Evolutionary conservation across 2,888 invertebrate genomes (phyloP).

Genomic region (Acanthosepion lycidas): DNA sequence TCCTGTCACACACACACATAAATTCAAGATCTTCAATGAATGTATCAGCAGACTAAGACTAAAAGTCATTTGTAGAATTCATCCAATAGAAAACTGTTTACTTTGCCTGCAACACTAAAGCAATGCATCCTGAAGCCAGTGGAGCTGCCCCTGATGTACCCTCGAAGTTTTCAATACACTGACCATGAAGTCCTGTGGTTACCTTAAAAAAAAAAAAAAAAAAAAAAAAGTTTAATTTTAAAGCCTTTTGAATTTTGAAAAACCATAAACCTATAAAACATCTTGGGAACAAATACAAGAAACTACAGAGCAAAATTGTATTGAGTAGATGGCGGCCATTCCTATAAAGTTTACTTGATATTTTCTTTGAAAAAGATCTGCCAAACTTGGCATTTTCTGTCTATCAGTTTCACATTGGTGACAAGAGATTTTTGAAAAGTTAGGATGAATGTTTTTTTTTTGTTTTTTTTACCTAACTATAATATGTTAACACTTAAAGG

Average conservation of each 20-base stretch:
- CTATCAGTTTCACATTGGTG: too few species aligned
- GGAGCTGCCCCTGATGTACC: slow-evolving; percentile 74
- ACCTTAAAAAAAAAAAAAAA: slow-evolving; percentile 56
- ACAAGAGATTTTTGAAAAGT: too few species aligned
- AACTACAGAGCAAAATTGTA: too few species aligned
- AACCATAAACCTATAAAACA: neutral
- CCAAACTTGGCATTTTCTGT: too few species aligned
- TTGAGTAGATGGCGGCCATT: too few species aligned
- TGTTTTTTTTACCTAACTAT: too few species aligned
- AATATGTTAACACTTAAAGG: too few species aligned
- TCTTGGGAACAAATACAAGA: too few species aligned
- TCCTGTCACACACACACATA: too few species aligned
- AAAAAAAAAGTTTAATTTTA: neutral
- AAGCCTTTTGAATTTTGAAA: slow-evolving; percentile 45
- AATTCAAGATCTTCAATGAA: neutral
- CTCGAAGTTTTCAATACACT: slow-evolving; percentile 71
- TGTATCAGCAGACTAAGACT: neutral
- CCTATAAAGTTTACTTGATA: too few species aligned
- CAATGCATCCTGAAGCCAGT: slow-evolving; percentile 71
- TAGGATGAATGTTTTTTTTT: too few species aligned
- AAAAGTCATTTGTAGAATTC: neutral
- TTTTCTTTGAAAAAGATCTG: too few species aligned
- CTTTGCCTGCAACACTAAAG: slow-evolving; percentile 72
- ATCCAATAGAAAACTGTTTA: slow-evolving; percentile 55
- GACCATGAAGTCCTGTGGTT: slow-evolving; percentile 70